Percentiles rank a stretch among this genome's conserved stretches.
phyloP scores from a whole-genome alignment of 2,888 invertebrate species.

The Sipha maydis region DNA sequence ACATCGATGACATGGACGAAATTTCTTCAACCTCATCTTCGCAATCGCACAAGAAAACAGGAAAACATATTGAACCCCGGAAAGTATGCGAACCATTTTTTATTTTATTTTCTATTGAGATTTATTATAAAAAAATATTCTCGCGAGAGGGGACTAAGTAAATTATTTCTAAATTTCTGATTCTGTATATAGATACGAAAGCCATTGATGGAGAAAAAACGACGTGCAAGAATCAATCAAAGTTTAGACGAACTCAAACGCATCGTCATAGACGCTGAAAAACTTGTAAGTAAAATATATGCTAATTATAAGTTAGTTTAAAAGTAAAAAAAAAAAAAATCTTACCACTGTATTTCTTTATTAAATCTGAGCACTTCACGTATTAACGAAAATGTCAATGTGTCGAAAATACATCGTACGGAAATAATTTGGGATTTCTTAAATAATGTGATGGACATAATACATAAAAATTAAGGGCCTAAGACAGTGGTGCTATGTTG shows the following conservation, averaged over 20 bases:
- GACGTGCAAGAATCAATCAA: constrained; percentile 62
- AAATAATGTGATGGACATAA: no score
- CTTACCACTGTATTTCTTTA: no score
- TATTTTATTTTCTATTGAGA: neutral
- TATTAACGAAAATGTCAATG: neutral
- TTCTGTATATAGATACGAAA: constrained; percentile 54
- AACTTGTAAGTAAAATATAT: constrained; percentile 28
- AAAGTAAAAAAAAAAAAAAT: neutral
- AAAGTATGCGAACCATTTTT: constrained; percentile 14
- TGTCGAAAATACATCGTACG: neutral
- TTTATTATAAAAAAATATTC: no score
- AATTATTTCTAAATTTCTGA: neutral
- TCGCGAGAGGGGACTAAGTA: neutral
- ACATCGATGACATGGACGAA: constrained; percentile 39
- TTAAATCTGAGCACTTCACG: neutral
- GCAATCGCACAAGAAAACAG: constrained; percentile 5
- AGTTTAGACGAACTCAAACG: constrained; percentile 62
- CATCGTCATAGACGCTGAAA: constrained; percentile 57
- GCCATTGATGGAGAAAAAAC: constrained; percentile 63
- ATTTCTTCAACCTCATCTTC: constrained; percentile 14
- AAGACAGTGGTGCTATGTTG: neutral
- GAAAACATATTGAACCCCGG: constrained; percentile 31
- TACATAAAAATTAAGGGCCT: no score
- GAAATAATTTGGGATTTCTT: neutral
- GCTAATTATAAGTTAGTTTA: neutral